phyloP scores from a whole-genome alignment of 1,140 invertebrate genomes.

The Pseudoatta argentina region DNA sequence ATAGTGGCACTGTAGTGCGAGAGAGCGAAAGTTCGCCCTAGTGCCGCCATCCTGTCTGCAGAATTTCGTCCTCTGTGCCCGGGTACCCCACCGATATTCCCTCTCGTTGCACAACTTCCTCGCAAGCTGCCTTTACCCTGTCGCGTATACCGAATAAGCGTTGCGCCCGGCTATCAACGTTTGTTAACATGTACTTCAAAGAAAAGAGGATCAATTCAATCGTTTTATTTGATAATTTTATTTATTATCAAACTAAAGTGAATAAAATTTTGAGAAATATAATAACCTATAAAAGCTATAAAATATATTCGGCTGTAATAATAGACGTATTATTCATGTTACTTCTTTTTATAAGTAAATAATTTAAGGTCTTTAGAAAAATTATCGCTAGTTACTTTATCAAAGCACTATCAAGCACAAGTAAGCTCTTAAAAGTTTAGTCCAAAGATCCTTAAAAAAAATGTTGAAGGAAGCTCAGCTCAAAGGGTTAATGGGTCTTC shows the following conservation, averaged over 20 bases:
- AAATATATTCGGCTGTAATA: background rate
- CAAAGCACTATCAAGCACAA: background rate
- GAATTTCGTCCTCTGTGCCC: slow-evolving; percentile 71
- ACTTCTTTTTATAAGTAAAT: background rate
- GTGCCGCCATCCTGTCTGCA: slow-evolving; percentile 85
- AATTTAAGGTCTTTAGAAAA: background rate
- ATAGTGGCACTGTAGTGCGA: slow-evolving; percentile 79
- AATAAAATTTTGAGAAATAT: background rate
- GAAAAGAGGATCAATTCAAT: background rate
- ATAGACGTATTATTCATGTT: no score
- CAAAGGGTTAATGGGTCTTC: slow-evolving; percentile 78
- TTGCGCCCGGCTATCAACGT: slow-evolving; percentile 20
- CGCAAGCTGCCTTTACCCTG: slow-evolving; percentile 36
- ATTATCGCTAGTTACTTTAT: background rate
- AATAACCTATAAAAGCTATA: background rate
- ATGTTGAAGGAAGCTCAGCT: slow-evolving; percentile 36
- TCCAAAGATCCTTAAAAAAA: slow-evolving; percentile 28
- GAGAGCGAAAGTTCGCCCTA: slow-evolving; percentile 87
- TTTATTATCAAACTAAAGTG: background rate
- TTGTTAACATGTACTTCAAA: background rate
- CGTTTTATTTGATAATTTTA: background rate
- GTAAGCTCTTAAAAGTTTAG: slow-evolving; percentile 13
- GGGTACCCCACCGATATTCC: slow-evolving; percentile 61
- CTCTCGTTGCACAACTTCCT: slow-evolving; percentile 61
- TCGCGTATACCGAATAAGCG: slow-evolving; percentile 24